A percentile compares a stretch with the other conserved stretches of the same genome.
Conservation (phyloP, 2,888 invertebrate species). For the Lochmaea crataegi region DNA sequence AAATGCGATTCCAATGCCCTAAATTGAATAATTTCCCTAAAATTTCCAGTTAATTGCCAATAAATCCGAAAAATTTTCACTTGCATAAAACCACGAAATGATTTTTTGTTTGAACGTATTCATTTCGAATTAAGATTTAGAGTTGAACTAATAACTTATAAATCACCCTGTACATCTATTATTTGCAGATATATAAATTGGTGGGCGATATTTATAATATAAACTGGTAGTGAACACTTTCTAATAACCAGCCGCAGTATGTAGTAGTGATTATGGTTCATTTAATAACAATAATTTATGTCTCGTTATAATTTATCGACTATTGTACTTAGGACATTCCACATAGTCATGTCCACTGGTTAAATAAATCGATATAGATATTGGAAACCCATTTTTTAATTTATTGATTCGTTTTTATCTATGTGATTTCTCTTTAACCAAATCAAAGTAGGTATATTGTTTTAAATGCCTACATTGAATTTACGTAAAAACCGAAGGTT, state of each 20-base stretch:
- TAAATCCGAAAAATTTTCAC: too few species aligned
- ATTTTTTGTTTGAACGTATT: too few species aligned
- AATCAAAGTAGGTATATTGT: neutral
- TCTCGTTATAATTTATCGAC: slow-evolving; percentile 12
- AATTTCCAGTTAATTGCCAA: too few species aligned
- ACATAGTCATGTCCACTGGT: neutral
- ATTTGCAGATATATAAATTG: slow-evolving; percentile 21
- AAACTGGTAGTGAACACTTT: slow-evolving; percentile 24
- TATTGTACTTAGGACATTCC: slow-evolving; percentile 1
- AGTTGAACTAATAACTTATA: neutral
- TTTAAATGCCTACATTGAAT: neutral
- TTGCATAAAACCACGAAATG: too few species aligned
- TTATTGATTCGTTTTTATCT: too few species aligned
- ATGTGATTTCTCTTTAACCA: too few species aligned
- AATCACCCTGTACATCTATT: slow-evolving; percentile 12
- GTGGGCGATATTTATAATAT: slow-evolving; percentile 18
- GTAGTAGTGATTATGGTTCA: slow-evolving; percentile 20
- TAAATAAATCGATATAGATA: neutral
- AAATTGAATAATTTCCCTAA: too few species aligned
- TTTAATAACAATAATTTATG: slow-evolving; percentile 18
- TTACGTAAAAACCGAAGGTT: slow-evolving; percentile 9
- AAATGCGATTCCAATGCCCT: too few species aligned
- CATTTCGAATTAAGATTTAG: too few species aligned
- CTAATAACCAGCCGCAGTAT: slow-evolving; percentile 17
- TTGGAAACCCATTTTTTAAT: neutral